These are phyloP conservation scores for Sympetrum striolatum DNA, from an alignment of 2,888 invertebrate genomes.

Conservation along the genomic window DNA sequence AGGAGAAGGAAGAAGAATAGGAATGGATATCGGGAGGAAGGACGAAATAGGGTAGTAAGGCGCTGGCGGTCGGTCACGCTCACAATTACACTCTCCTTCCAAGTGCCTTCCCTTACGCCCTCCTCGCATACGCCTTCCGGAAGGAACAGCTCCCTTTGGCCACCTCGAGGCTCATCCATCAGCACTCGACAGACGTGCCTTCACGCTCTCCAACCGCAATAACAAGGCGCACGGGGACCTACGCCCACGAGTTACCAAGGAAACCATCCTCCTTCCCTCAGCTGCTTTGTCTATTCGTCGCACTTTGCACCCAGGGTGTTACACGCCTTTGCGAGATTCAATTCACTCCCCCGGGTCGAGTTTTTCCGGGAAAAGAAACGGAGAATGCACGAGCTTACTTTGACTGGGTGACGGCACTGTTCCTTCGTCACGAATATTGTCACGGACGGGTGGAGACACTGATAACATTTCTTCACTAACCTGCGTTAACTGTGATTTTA, in stretches of 20 bases:
- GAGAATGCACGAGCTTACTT: no score
- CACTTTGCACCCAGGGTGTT: neutral
- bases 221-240: constrained; percentile 16
- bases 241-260: neutral
- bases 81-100: neutral
- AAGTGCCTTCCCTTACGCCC: neutral
- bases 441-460: no score
- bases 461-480: no score
- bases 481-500: no score
- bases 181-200: constrained; percentile 36
- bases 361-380: no score
- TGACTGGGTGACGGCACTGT: no score
- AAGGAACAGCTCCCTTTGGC: neutral
- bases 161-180: constrained; percentile 15
- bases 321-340: neutral
- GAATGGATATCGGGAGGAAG: neutral
- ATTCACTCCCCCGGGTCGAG: neutral
- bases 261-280: neutral
- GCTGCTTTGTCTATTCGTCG: neutral
- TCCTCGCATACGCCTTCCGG: neutral
- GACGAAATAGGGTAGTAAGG: neutral
- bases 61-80: neutral
- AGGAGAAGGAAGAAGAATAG: neutral
- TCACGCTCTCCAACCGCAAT: constrained; percentile 24
- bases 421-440: no score